Evolutionary conservation across 2,113 vertebrate genomes (phyloP).

Genomic region (Pelobates fuscus): DNA sequence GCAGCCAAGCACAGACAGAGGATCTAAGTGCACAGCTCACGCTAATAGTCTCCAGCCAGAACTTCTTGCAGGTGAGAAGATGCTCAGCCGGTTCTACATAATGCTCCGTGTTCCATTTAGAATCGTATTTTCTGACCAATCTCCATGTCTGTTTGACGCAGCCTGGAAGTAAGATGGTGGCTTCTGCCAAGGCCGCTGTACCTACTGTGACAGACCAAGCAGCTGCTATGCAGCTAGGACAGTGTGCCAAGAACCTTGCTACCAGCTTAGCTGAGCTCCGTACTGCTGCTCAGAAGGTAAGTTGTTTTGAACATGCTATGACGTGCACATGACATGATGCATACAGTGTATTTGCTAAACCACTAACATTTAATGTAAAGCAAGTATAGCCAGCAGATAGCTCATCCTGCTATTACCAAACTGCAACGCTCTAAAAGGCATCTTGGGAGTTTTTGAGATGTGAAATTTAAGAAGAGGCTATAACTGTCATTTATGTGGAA

Average conservation of each 20-base stretch:
- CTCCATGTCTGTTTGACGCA: slow-evolving; percentile 50
- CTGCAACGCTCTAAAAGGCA: no score
- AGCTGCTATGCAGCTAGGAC: slow-evolving; percentile 95
- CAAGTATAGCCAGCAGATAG: no score
- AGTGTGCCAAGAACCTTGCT: slow-evolving; percentile 95
- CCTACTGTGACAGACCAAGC: slow-evolving; percentile 94
- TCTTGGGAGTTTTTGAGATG: no score
- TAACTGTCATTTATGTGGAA: no score
- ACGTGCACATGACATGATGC: background rate
- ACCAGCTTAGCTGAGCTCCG: slow-evolving; percentile 93
- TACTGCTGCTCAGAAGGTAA: slow-evolving; percentile 92
- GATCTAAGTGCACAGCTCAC: slow-evolving; percentile 91
- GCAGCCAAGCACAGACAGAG: slow-evolving; percentile 92
- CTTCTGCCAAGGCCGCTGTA: slow-evolving; percentile 92
- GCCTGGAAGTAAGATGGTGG: slow-evolving; percentile 97
- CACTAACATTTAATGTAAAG: no score
- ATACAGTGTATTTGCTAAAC: background rate
- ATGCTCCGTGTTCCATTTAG: no score
- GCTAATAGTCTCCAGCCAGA: slow-evolving; percentile 95
- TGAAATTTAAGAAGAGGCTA: no score
- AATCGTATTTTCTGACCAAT: no score
- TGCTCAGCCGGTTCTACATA: background rate
- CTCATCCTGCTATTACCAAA: no score
- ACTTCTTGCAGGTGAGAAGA: slow-evolving; percentile 87
- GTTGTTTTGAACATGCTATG: background rate